Conservation (phyloP, 2,113 vertebrate genomes). For the Sterrhoptilus dennistouni region DNA sequence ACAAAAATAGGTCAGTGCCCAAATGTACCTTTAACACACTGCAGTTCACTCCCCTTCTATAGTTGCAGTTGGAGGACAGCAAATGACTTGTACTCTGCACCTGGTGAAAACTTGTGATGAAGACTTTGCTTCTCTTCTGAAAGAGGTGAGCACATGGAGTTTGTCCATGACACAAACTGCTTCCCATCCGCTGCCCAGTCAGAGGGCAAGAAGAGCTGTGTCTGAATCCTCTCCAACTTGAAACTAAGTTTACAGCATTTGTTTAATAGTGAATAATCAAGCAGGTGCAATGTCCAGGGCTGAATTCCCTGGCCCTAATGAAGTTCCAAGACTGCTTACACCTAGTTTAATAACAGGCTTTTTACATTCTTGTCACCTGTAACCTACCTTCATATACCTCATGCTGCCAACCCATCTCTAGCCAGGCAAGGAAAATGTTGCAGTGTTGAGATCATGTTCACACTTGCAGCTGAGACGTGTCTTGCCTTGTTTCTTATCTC, state of each 20-base stretch:
- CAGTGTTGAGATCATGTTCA: conserved; percentile 21
- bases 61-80: neutral
- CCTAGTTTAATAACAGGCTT: conserved; percentile 52
- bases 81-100: neutral
- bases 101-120: neutral
- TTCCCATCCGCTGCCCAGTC: neutral
- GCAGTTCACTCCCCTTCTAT: neutral
- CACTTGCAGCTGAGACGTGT: conserved; percentile 14
- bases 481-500: conserved; percentile 57
- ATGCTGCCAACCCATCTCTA: conserved; percentile 20
- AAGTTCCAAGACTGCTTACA: conserved; percentile 22
- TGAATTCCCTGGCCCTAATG: conserved; percentile 16
- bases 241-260: neutral
- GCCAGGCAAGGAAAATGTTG: conserved; percentile 47
- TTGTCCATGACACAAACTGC: neutral
- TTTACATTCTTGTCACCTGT: conserved; percentile 34
- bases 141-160: neutral
- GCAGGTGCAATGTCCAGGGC: conserved; percentile 40
- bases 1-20: conserved; percentile 62
- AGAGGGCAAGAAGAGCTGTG: neutral
- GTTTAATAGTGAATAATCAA: conserved; percentile 13
- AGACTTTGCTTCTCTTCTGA: neutral
- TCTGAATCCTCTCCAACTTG: conserved; percentile 9
- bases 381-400: conserved; percentile 34
- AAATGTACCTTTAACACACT: neutral